Conservation (phyloP, 2,113 vertebrate species). For the Alligator sinensis region DNA sequence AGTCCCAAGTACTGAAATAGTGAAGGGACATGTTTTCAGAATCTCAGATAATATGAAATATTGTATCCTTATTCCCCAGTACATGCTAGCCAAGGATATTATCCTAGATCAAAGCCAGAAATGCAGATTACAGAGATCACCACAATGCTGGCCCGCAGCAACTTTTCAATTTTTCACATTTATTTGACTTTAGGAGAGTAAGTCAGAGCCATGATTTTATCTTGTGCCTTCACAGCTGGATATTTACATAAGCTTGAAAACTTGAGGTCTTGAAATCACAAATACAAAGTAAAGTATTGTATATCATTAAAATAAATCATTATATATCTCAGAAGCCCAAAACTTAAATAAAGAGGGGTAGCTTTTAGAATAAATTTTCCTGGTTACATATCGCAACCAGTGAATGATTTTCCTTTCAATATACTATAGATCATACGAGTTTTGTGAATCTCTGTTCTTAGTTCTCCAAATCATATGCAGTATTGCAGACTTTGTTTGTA, state of each 20-base stretch:
- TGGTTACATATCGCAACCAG: neutral
- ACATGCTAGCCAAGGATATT: neutral
- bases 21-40: neutral
- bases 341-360: slow-evolving; percentile 56
- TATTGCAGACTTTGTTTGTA: neutral
- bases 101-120: slow-evolving; percentile 29
- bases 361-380: slow-evolving; percentile 37
- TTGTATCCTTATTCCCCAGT: slow-evolving; percentile 15
- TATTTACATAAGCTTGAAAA: slow-evolving; percentile 70
- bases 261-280: slow-evolving; percentile 72
- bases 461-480: slow-evolving; percentile 31
- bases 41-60: neutral
- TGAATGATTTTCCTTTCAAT: slow-evolving; percentile 6
- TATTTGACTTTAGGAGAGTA: slow-evolving; percentile 72
- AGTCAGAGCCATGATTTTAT: slow-evolving; percentile 72
- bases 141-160: slow-evolving; percentile 72
- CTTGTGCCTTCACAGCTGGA: slow-evolving; percentile 62
- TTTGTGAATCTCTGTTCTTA: slow-evolving; percentile 43
- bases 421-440: neutral
- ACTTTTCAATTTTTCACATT: slow-evolving; percentile 75
- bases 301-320: slow-evolving; percentile 71
- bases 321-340: slow-evolving; percentile 38
- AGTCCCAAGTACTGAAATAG: neutral
- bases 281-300: slow-evolving; percentile 64
- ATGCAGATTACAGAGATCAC: slow-evolving; percentile 46